Evolutionary conservation across 2,888 invertebrate species (phyloP).

Genomic region (Osedax frankpressi): DNA sequence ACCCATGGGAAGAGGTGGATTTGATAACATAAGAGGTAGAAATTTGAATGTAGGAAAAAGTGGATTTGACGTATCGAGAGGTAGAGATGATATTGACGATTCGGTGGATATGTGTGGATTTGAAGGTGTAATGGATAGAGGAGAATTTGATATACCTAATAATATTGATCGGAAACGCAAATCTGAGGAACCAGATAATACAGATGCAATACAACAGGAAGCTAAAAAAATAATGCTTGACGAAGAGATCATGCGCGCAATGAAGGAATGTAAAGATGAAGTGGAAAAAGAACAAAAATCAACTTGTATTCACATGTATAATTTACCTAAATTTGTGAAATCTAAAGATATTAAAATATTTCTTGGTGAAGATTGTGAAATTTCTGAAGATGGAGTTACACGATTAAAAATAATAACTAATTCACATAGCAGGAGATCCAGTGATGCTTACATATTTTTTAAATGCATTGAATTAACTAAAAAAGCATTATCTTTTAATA

Average conservation of each 20-base stretch:
- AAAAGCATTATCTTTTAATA: background rate
- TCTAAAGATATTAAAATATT: background rate
- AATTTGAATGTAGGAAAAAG: too few species aligned
- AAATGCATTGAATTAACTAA: background rate
- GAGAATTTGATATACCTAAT: too few species aligned
- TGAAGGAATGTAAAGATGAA: background rate
- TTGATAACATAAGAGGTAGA: background rate
- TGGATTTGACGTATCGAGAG: background rate
- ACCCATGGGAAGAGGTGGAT: background rate
- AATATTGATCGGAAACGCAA: too few species aligned
- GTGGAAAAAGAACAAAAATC: background rate
- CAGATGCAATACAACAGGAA: too few species aligned
- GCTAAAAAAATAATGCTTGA: background rate
- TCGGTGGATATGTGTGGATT: too few species aligned
- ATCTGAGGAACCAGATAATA: too few species aligned
- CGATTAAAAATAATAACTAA: background rate
- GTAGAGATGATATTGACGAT: background rate
- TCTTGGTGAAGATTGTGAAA: background rate
- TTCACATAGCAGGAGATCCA: background rate
- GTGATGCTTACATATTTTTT: background rate
- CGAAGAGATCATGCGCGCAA: background rate
- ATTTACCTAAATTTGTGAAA: background rate
- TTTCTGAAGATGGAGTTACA: background rate
- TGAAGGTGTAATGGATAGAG: too few species aligned
- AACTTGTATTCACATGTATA: background rate